Evolutionary conservation across 2,797 vertebrate genomes (phyloP), one percentile per base, ranked within the genome.

Genomic region (Spea hammondii): DNA sequence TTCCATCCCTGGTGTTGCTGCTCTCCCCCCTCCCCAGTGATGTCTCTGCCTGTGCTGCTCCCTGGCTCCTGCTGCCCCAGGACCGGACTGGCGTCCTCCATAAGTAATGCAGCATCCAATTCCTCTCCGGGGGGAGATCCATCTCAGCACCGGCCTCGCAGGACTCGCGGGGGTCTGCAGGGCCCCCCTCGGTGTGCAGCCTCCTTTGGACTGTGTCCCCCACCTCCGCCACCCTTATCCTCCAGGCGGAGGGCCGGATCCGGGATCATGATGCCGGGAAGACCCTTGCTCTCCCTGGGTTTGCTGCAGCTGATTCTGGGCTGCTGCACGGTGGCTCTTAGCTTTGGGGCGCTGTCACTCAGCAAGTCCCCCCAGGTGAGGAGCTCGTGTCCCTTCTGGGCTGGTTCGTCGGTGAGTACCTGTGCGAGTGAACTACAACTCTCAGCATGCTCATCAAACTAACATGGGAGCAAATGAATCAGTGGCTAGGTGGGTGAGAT

Each of bases 291-390:
- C 5, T 92, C 91, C 0, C 88, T 95, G 75, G 93, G 91, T 76
- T 87, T 96, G 85, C 82, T 96, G 89, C 95, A 96, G 91, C 80
- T 94, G 79, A 86, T 93, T 64, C 89, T 96, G 78, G 95, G 95
- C 55, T 93, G 93, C 86, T 91, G 90, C 78, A 90, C 94, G 90
- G 91, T 95, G 87, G 93, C 90, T 12, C 89, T 96, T 79, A 94
- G 92, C 78, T 95, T 94, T 48, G 92, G 91, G 83, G 92, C 92
- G 53, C 89, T 94, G 70, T 93, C 90, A 32, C 90, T 95, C 84
- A 94, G 89, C 85, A 90, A 91, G 9, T 84, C 88, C 44, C 83
- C 90, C 11, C 91, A 91, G 73, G 89, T 96, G 85, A 89, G 94
- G 85, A 94, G 92, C 84, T 92, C 93, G 0, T 95, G 93, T 78